Base-by-base conservation (phyloP, 2,113 vertebrate species). In the Oreochromis tanganicae region DNA sequence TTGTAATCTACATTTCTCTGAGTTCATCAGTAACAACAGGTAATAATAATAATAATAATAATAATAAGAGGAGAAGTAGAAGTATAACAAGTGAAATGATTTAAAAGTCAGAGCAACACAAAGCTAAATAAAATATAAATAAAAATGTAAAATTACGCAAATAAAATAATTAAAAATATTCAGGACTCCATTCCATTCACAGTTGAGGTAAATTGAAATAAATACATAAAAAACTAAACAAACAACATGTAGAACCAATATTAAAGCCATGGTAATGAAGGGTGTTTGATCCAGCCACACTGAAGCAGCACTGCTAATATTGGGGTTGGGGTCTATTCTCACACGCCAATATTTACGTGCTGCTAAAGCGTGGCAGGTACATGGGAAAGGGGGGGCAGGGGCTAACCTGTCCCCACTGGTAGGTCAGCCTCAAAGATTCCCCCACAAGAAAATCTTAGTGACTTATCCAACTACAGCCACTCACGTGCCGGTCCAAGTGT, bases 341-440 rank as follows among this genome's bases (percentile, higher is more conserved):
- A 97, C 97, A 98, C 98, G 87, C 98, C 98, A 99, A 99, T 99
- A 99, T 99, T 99, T 99, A 99, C 98, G 98, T 99, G 99, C 99
- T 99, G 99, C 99, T 99, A 99, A 95, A 98, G 98, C 95, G 97
- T 97, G 95, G 97, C 97, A 96, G 97, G 97, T 95, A 97, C 55
- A 95, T 89, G 75, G 66, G 75, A 82, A 59, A 82, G 29, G 80
- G 79, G 85, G 55, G 59, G 46, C 81, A 55, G 17, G 85, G 71
- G 80, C 87, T 83, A 88, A 91, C 84, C 87, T 78, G 87, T 87
- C 84, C 56, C 57, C 88, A 89, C 81, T 88, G 75, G 81, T 88
- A 27, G 78, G 52, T 88, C 46, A 90, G 82, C 19, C 68, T 61
- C 27, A 85, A 52, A 83, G 13, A 71, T 19, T 9, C 38, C 27